Evolutionary conservation across 2,113 vertebrate species (phyloP).

Genomic region (Paradoxurus hermaphroditus): DNA sequence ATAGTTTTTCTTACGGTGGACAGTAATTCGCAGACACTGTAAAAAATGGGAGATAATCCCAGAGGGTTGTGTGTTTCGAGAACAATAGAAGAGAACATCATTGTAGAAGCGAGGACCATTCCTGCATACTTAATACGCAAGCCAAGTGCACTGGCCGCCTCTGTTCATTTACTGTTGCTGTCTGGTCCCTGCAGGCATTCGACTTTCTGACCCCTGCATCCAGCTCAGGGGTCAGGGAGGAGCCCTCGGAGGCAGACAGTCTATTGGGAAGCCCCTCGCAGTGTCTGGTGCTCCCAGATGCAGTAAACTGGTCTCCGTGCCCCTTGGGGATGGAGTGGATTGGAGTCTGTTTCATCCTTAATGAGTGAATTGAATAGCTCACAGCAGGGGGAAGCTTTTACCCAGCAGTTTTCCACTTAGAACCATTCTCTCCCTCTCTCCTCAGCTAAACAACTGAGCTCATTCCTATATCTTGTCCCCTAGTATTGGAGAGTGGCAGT

Average conservation of each 20-base stretch:
- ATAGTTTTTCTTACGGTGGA: neutral
- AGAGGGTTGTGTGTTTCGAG: neutral
- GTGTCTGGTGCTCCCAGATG: neutral
- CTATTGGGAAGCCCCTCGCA: neutral
- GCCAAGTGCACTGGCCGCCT: neutral
- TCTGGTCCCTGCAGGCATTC: slow-evolving; percentile 14
- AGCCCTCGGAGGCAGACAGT: neutral
- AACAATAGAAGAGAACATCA: neutral
- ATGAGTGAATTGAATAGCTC: slow-evolving; percentile 54
- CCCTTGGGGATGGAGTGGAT: neutral
- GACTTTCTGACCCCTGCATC: slow-evolving; percentile 50
- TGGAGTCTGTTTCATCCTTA: slow-evolving; percentile 67
- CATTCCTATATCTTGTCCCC: neutral
- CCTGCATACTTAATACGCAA: neutral
- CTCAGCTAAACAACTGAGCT: neutral
- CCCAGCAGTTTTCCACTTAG: slow-evolving; percentile 53
- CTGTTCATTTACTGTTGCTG: neutral
- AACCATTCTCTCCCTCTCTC: neutral
- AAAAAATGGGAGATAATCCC: neutral
- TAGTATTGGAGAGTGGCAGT: neutral
- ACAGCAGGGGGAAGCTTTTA: slow-evolving; percentile 68
- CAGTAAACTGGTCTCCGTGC: neutral
- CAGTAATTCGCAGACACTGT: neutral
- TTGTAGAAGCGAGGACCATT: neutral
- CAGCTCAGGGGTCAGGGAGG: neutral